phyloP scores from a whole-genome alignment of 2,797 vertebrate genomes.

The Sorex maritimensis region DNA sequence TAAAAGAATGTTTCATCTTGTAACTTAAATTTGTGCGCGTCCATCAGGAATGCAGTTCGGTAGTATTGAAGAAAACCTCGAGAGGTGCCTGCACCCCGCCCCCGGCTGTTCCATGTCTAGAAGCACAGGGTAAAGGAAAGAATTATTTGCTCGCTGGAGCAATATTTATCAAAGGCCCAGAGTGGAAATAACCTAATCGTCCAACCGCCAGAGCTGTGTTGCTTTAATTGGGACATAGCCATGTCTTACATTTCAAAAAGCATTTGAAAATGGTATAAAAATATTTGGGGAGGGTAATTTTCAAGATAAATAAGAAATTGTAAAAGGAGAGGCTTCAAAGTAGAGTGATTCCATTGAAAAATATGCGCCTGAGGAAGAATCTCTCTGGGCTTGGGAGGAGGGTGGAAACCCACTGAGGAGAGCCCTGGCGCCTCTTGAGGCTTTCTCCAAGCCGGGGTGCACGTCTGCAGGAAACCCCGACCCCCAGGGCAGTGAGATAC shows the following conservation, averaged over 20 bases:
- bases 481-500: too few species aligned
- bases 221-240: neutral
- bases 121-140: conserved; percentile 11
- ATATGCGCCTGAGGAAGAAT: neutral
- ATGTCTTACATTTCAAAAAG: neutral
- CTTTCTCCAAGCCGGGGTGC: neutral
- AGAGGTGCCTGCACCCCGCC: neutral
- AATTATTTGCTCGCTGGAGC: conserved; percentile 22
- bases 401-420: neutral
- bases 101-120: neutral
- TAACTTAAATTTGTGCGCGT: neutral
- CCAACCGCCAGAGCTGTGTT: neutral
- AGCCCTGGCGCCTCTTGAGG: neutral
- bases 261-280: conserved; percentile 22
- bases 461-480: neutral
- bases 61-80: neutral
- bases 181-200: conserved; percentile 4
- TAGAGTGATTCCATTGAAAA: neutral
- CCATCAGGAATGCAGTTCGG: neutral
- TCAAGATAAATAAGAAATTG: conserved; percentile 18
- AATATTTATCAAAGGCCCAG: conserved; percentile 24
- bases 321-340: conserved; percentile 43
- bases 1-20: conserved; percentile 31
- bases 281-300: conserved; percentile 37
- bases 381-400: neutral